phyloP scores from a whole-genome alignment of 2,888 invertebrate species.

The Sphaeridia pumilis region DNA sequence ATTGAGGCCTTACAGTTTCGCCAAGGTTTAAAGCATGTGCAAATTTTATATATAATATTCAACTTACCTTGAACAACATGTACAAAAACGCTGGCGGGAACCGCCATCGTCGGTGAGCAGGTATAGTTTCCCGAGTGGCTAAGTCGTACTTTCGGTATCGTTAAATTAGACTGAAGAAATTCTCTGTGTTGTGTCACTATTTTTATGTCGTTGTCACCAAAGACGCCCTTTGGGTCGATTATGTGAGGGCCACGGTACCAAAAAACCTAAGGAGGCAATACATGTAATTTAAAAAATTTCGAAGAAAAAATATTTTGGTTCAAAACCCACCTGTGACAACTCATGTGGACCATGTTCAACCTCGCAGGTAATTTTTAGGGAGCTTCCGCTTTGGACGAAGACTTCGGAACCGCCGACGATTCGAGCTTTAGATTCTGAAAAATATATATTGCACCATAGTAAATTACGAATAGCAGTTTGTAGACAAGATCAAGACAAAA shows the following conservation, averaged over 20 bases:
- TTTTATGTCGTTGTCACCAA: conserved; percentile 41
- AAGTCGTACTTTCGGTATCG: conserved; percentile 60
- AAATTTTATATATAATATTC: too few species aligned
- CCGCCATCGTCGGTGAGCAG: conserved; percentile 76
- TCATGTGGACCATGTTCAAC: conserved; percentile 79
- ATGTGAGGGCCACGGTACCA: conserved; percentile 60
- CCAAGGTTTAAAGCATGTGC: too few species aligned
- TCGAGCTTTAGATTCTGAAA: conserved; percentile 67
- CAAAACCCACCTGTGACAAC: conserved; percentile 57
- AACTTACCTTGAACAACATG: conserved; percentile 77
- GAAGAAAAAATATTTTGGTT: too few species aligned
- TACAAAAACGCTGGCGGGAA: conserved; percentile 71
- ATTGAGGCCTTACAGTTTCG: too few species aligned
- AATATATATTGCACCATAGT: too few species aligned
- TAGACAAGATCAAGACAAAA: too few species aligned
- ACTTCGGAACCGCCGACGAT: conserved; percentile 63
- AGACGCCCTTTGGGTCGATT: conserved; percentile 39
- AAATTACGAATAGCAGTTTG: too few species aligned
- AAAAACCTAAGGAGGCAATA: too few species aligned
- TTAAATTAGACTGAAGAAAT: conserved; percentile 63
- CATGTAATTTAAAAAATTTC: too few species aligned
- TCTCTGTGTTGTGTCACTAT: conserved; percentile 70
- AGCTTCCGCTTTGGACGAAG: conserved; percentile 37
- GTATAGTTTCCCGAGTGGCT: conserved; percentile 81
- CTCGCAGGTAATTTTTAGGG: conserved; percentile 42